Conservation (phyloP, 2,797 vertebrate species). For the Pseudochirops corinnae region DNA sequence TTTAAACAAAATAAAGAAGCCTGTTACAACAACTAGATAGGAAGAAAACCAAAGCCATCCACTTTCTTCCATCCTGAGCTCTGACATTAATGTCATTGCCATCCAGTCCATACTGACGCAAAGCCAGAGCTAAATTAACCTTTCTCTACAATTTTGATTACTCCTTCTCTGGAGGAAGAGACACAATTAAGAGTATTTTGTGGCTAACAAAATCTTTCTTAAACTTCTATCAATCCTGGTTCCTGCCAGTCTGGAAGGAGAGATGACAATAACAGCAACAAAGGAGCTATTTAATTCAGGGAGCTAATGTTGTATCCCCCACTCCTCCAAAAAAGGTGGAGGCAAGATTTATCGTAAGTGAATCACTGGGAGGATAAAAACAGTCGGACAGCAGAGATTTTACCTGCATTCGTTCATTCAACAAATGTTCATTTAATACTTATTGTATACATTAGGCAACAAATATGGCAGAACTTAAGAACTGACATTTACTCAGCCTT, state of each 20-base stretch:
- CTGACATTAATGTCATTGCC: not conserved
- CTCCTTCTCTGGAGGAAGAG: not conserved
- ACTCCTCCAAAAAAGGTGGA: constrained; percentile 14
- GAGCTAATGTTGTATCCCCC: not conserved
- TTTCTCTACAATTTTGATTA: constrained; percentile 35
- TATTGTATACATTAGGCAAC: not conserved
- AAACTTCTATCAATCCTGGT: constrained; percentile 5
- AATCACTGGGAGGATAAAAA: constrained; percentile 15
- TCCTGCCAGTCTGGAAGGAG: not conserved
- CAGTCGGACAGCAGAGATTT: not conserved
- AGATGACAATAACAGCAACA: not conserved
- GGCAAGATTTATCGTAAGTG: not conserved
- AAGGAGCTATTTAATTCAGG: constrained; percentile 12
- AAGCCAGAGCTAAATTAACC: not conserved
- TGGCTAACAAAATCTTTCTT: not conserved
- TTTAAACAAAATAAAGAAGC: constrained; percentile 31
- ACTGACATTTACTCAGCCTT: not conserved
- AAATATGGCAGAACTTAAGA: not conserved
- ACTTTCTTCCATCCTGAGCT: not conserved
- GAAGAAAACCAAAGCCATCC: not conserved
- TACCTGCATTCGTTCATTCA: not conserved
- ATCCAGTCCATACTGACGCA: not conserved
- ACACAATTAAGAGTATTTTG: constrained; percentile 25
- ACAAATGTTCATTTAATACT: not conserved
- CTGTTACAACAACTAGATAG: not conserved